These are phyloP conservation scores for Lasioglossum baleicum DNA, from an alignment of 1,140 invertebrate genomes.

Conservation along the genomic window DNA sequence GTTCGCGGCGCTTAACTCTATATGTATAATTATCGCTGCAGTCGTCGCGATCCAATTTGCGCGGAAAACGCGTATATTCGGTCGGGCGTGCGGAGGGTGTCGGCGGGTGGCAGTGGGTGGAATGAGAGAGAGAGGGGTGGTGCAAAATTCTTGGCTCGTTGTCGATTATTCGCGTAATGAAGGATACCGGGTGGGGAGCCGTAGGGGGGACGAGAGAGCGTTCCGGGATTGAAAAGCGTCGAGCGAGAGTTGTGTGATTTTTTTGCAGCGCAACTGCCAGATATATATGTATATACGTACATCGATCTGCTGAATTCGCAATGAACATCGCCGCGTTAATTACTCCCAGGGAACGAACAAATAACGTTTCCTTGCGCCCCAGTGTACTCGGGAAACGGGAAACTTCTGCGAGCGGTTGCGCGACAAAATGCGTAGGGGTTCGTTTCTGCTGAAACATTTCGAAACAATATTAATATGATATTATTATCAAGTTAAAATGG, in stretches of 20 bases:
- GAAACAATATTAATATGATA: no score
- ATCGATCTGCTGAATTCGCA: neutral
- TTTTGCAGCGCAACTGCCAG: neutral
- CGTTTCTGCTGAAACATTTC: no score
- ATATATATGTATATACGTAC: neutral
- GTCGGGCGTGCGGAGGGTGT: no score
- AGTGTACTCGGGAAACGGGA: no score
- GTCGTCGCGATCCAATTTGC: neutral
- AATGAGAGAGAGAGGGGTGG: neutral
- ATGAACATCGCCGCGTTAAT: neutral
- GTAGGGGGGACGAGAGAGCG: no score
- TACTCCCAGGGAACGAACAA: neutral
- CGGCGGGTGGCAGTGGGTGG: neutral
- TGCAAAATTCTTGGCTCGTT: constrained; percentile 3
- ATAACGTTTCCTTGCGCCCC: neutral
- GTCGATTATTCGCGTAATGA: constrained; percentile 4
- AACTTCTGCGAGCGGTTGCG: no score
- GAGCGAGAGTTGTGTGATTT: neutral
- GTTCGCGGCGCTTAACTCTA: neutral
- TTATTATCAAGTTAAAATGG: no score
- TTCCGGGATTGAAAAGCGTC: neutral
- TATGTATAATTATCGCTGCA: neutral
- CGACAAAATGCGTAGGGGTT: no score
- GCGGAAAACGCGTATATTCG: neutral
- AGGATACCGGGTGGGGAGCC: neutral